Evolutionary conservation across 2,797 vertebrate species (phyloP).

Genomic region (Syngnathus rostellatus): DNA sequence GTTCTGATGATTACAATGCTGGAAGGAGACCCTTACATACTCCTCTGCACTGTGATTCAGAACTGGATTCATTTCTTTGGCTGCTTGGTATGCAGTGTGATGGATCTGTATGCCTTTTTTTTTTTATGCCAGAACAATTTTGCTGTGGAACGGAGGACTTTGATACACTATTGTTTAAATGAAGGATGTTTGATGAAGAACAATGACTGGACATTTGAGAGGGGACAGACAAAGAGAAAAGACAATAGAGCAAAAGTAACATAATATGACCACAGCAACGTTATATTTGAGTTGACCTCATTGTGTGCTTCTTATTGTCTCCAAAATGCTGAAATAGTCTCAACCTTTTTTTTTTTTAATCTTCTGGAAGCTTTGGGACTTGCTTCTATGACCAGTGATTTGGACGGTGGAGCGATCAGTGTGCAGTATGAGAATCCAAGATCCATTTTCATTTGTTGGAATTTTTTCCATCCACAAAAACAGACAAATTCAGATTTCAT

Average conservation of each 20-base stretch:
- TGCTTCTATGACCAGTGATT: background rate
- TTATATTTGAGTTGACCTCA: background rate
- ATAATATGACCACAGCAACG: background rate
- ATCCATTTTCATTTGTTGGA: background rate
- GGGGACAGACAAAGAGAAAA: background rate
- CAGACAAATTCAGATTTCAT: background rate
- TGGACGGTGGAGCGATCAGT: background rate
- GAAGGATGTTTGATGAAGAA: background rate
- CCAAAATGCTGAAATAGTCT: conserved; percentile 9
- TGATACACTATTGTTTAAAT: background rate
- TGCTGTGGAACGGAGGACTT: background rate
- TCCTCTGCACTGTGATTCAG: conserved; percentile 35
- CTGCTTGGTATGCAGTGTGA: background rate
- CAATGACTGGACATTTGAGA: background rate
- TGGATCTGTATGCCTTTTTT: background rate
- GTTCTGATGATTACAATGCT: conserved; percentile 36
- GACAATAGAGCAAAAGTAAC: background rate
- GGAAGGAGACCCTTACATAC: conserved; percentile 27
- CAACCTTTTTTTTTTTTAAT: background rate
- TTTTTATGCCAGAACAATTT: background rate
- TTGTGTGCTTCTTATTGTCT: background rate
- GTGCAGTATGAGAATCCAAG: conserved; percentile 9
- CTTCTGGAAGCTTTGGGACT: conserved; percentile 23
- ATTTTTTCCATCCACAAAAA: background rate
- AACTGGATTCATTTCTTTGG: conserved; percentile 20